Percentiles rank a stretch among this genome's conserved stretches.
Evolutionary conservation across 2,888 invertebrate species (phyloP).

Genomic region (Orchesella flavescens): DNA sequence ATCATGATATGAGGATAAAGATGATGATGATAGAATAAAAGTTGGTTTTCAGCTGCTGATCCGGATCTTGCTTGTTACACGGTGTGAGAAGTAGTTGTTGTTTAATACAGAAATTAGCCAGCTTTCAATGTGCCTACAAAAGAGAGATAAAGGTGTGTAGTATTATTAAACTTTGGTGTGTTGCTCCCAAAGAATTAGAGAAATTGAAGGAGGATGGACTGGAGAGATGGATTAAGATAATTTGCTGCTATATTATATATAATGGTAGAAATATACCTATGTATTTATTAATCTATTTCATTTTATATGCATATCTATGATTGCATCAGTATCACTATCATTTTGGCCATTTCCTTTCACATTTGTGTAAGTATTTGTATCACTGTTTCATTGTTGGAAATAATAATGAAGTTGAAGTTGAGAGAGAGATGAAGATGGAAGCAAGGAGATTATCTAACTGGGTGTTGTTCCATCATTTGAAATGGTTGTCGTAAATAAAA

Average conservation of each 20-base stretch:
- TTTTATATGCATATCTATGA: constrained; percentile 25
- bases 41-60: constrained; percentile 40
- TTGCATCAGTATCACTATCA: constrained; percentile 47
- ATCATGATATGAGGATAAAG: constrained; percentile 29
- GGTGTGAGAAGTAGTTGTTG: constrained; percentile 15
- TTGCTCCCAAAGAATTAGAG: constrained; percentile 12
- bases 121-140: constrained; percentile 23
- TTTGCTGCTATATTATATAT: constrained; percentile 32
- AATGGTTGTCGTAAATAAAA: too few species aligned
- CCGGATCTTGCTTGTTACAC: constrained; percentile 31
- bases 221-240: constrained; percentile 51
- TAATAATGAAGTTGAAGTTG: background rate
- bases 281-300: constrained; percentile 10
- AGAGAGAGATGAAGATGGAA: background rate
- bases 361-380: background rate
- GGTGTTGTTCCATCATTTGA: too few species aligned
- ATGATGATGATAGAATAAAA: background rate
- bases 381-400: background rate
- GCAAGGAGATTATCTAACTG: background rate
- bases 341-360: constrained; percentile 27
- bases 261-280: background rate
- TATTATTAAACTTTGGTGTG: constrained; percentile 11
- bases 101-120: constrained; percentile 42
- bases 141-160: constrained; percentile 11
- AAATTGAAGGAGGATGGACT: constrained; percentile 20